Conservation (phyloP, 2,113 vertebrate species). For the Triplophysa rosa region DNA sequence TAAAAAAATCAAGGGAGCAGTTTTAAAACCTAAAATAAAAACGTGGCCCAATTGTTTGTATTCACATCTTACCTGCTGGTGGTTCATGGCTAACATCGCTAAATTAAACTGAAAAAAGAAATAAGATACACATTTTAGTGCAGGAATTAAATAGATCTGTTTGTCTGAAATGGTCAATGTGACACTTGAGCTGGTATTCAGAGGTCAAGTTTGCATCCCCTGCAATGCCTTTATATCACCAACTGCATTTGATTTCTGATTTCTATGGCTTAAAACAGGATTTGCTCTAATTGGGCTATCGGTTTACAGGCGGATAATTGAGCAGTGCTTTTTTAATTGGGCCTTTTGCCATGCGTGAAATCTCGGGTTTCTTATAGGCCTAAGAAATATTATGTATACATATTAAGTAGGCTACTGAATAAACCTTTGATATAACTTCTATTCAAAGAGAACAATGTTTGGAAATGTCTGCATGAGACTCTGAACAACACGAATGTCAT, state of each 20-base stretch:
- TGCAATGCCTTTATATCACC: neutral
- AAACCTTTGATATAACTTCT: neutral
- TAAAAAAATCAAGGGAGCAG: too few relatives aligned
- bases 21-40: too few relatives aligned
- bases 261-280: neutral
- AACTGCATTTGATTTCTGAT: neutral
- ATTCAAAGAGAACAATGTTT: neutral
- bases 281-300: neutral
- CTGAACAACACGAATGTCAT: constrained; percentile 11
- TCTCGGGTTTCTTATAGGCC: neutral
- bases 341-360: neutral
- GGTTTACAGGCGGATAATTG: neutral
- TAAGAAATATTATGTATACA: neutral
- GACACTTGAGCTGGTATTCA: neutral
- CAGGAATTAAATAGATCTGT: neutral
- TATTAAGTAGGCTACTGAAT: neutral
- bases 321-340: neutral
- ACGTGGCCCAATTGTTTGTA: neutral
- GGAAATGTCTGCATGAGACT: neutral
- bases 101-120: neutral
- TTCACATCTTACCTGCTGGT: neutral
- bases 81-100: neutral
- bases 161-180: neutral
- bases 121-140: neutral
- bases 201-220: constrained; percentile 3